Base-by-base conservation (phyloP, 2,113 vertebrate species). In the Trogon surrucura region DNA sequence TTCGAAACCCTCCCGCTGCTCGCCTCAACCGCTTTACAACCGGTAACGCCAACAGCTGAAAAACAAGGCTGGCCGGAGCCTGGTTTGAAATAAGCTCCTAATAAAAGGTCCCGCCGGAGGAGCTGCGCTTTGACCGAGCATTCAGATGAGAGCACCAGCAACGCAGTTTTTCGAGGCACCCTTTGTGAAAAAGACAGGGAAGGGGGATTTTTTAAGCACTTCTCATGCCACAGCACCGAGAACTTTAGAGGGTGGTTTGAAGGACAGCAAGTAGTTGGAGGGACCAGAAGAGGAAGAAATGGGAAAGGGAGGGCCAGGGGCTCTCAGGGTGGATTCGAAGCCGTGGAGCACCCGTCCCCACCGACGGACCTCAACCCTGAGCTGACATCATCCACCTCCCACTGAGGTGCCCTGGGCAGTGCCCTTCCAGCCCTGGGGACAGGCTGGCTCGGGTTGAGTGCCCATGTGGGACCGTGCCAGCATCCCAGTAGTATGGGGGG, bases 401-500 rank as follows among this genome's bases (percentile, higher is more conserved):
- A 26, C 41, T 25, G 65, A 38, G n/a, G 26, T 19, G 50, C 3
- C 51, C 58, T 2, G 1, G 20, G 61, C 15, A 71, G 53, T 54
- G 82, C 17, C 79, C 34, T 36, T 58, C 8, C 0, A 5, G 26
- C 3, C 12, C 51, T 11, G 32, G 41, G 18, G 6, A 1, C 58
- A 60, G 56, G 64, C 29, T 54, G 64, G 23, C 23, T 13, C 0
- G 9, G 8, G 15, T 14, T 27, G 27, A 2, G 9, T 11, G n/a
- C 17, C 56, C 18, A 0, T 1, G 48, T 0, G 4, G 21, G 26
- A 23, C 25, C 1, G 0, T 5, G 10, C 25, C 36, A 41, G 44
- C 32, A 19, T 15, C 48, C 47, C 1, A 5, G 61, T 58, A 64
- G 50, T 0, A 0, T 4, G 19, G 4, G 47, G 47, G 38, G 10